Evolutionary conservation across 1,140 invertebrate species (phyloP).

Genomic region (Pectinophora gossypiella): DNA sequence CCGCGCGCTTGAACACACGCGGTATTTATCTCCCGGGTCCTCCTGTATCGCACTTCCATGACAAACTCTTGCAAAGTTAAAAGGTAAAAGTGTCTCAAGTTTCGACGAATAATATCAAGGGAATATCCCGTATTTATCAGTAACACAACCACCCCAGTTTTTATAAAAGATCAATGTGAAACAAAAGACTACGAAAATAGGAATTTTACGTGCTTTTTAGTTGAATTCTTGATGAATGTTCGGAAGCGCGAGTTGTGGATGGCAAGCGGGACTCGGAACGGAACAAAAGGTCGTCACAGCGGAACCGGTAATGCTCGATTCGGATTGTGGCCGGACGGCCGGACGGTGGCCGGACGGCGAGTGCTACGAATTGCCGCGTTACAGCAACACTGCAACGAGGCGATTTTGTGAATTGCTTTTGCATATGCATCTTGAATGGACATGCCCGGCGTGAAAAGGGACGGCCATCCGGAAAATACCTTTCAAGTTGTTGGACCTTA

Average conservation of each 20-base stretch:
- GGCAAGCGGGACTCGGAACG: too few relatives aligned
- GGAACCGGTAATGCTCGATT: conserved; percentile 47
- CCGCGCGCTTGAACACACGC: conserved; percentile 11
- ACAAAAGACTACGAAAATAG: background rate
- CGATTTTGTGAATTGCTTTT: background rate
- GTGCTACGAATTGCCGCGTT: conserved; percentile 19
- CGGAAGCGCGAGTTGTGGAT: too few relatives aligned
- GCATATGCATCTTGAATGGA: background rate
- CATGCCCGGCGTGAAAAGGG: background rate
- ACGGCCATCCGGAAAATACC: background rate
- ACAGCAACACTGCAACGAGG: background rate
- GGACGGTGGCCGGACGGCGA: conserved; percentile 5
- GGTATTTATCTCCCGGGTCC: conserved; percentile 42
- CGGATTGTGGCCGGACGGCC: conserved; percentile 35
- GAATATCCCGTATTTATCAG: background rate
- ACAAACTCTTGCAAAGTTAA: background rate
- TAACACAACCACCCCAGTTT: background rate
- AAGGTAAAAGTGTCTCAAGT: background rate
- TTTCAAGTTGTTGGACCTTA: too few relatives aligned
- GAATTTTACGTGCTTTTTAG: background rate
- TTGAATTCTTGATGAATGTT: too few relatives aligned
- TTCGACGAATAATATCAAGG: background rate
- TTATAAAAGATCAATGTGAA: background rate
- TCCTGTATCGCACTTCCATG: too few relatives aligned
- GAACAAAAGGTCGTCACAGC: conserved; percentile 43